These are phyloP conservation scores for Peucedramus taeniatus DNA, from an alignment of 2,113 vertebrate species.

Conservation along the genomic window DNA sequence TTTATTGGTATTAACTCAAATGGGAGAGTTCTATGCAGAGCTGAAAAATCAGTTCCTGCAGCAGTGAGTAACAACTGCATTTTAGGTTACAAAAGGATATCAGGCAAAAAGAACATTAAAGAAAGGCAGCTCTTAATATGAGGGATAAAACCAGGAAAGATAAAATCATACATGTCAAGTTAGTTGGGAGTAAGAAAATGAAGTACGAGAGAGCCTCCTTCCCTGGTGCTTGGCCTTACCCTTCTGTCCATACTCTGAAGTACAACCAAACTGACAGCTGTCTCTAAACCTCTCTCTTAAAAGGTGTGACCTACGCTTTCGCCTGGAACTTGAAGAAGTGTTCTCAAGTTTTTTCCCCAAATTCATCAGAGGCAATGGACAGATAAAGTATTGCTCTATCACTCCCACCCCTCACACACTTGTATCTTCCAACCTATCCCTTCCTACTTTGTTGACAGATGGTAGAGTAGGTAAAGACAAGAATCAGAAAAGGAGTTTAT, in stretches of 20 bases:
- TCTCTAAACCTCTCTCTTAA: background rate
- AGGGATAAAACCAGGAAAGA: background rate
- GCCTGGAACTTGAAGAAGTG: background rate
- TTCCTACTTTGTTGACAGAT: background rate
- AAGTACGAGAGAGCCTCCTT: background rate
- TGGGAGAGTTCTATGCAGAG: background rate
- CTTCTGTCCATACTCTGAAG: background rate
- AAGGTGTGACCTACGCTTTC: background rate
- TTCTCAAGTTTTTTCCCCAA: background rate
- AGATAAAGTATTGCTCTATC: background rate
- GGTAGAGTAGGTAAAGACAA: background rate
- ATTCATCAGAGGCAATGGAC: background rate
- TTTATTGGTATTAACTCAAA: background rate
- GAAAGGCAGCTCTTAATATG: background rate
- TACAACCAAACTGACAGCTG: background rate
- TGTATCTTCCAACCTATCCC: background rate
- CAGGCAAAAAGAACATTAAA: background rate
- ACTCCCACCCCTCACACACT: background rate
- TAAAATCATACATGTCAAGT: background rate
- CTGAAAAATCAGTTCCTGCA: background rate
- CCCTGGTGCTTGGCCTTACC: background rate
- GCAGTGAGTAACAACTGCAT: background rate
- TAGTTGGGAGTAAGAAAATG: background rate
- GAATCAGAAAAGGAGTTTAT: background rate
- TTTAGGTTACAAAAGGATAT: background rate